Evolutionary conservation across 2,113 vertebrate species (phyloP).

Genomic region (Ranitomeya variabilis): DNA sequence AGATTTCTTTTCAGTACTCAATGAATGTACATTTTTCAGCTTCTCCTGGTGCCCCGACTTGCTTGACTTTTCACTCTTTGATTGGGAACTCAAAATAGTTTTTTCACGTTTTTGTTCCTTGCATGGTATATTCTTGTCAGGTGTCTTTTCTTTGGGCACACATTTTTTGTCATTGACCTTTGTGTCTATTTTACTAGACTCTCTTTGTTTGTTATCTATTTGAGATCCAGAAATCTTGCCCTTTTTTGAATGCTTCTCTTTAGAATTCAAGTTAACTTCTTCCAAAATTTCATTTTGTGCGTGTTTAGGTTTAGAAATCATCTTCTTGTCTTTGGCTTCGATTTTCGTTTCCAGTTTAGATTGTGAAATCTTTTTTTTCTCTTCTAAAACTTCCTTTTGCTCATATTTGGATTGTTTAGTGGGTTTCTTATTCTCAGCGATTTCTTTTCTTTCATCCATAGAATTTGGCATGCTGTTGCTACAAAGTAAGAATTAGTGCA

Average conservation of each 20-base stretch:
- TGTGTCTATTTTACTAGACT: slow-evolving; percentile 1
- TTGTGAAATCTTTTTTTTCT: background rate
- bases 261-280: background rate
- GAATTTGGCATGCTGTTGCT: slow-evolving; percentile 22
- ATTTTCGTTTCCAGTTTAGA: background rate
- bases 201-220: background rate
- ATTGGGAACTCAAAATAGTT: slow-evolving; percentile 21
- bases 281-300: background rate
- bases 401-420: slow-evolving; percentile 47
- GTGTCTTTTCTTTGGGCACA: background rate
- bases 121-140: background rate
- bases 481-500: background rate
- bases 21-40: background rate
- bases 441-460: background rate
- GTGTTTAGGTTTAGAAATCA: slow-evolving; percentile 48
- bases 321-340: background rate
- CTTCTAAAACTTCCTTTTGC: background rate
- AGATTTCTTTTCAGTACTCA: background rate
- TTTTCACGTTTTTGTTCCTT: slow-evolving; percentile 27
- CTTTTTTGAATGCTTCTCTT: background rate
- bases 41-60: slow-evolving; percentile 28
- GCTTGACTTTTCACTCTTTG: slow-evolving; percentile 16
- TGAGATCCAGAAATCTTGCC: background rate
- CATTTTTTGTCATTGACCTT: background rate
- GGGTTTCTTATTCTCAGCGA: background rate